Evolutionary conservation across 2,113 vertebrate genomes (phyloP), one percentile per base, ranked within the genome.

Genomic region (Malaclemys terrapin): DNA sequence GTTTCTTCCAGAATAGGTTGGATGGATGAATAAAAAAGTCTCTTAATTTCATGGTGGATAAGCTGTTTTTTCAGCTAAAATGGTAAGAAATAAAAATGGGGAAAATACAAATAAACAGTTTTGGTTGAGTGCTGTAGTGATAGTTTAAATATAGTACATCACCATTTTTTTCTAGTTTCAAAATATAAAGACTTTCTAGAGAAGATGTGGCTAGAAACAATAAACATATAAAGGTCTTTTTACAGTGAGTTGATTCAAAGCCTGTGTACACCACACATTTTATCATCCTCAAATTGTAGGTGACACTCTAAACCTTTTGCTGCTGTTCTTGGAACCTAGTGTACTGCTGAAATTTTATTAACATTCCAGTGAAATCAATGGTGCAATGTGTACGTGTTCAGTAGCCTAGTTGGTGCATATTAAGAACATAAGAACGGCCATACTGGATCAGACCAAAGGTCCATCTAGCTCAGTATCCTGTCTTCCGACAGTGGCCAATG

Each of bases 31-130:
- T 31, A 65, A 82, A 91, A 76, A 47, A 13, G 75, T 25, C 24
- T 42, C 75, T 78, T 25, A 49, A 47, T 72, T 93, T 92, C n/a
- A 11, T 47, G 13, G 49, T 79, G 75, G 45, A 59, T 54, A 78
- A 92, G 45, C 3, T 87, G 82, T 93, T 89, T 47, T 72, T 95
- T 82, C 80, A 81, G 85, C 31, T 80, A 90, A 82, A 83, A 88
- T 31, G 12, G 82, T 57, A 76, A 59, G 38, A 93, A 85, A 69
- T 49, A 7, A 75, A 82, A 93, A 45, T 27, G 22, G 76, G n/a
- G 12, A 13, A 90, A 72, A 82, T 12, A 22, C 83, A 94, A 94
- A 95, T 35, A 91, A 87, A 84, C 72, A 82, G 27, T 65, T 89
- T n/a, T 85, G 38, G 38, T 24, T 92, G 52, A 2, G 0, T 13